phyloP scores from a whole-genome alignment of 1,140 invertebrate species.

The Cyrtorhinus lividipennis region DNA sequence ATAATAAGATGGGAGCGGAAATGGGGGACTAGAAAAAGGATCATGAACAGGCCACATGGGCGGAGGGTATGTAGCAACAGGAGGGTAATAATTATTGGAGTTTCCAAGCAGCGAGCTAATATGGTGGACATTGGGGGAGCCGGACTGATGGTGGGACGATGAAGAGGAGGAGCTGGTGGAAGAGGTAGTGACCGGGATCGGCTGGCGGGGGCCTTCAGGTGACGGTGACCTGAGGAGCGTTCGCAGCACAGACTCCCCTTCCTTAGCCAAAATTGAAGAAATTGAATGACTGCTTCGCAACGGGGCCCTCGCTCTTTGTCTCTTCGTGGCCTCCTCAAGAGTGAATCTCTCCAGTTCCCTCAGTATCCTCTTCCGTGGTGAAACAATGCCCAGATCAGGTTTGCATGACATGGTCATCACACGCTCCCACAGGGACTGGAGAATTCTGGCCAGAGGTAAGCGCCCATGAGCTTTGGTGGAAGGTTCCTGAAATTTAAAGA shows the following conservation, averaged over 20 bases:
- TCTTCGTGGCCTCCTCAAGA: constrained; percentile 39
- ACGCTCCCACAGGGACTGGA: constrained; percentile 25
- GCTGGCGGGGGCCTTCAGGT: constrained; percentile 21
- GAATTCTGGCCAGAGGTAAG: constrained; percentile 12
- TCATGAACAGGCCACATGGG: constrained; percentile 15
- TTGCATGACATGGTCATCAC: constrained; percentile 19
- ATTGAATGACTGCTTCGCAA: constrained; percentile 27
- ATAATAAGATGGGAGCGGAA: constrained; percentile 12
- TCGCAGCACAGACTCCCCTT: constrained; percentile 29
- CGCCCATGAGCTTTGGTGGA: not conserved
- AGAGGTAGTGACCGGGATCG: constrained; percentile 24
- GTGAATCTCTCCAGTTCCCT: constrained; percentile 56
- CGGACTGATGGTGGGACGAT: constrained; percentile 16
- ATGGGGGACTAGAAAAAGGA: constrained; percentile 16
- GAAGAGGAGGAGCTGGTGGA: constrained; percentile 26
- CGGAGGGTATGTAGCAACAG: not conserved
- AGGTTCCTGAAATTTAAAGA: not conserved
- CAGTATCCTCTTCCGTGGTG: constrained; percentile 55
- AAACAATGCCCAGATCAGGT: constrained; percentile 39
- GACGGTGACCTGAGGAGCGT: constrained; percentile 21
- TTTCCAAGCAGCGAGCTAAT: constrained; percentile 19
- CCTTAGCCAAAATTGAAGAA: constrained; percentile 26
- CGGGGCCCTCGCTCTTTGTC: constrained; percentile 26
- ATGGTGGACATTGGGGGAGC: constrained; percentile 17
- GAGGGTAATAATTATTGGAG: not conserved